Evolutionary conservation across 2,888 invertebrate species (phyloP), one percentile per base, ranked within the genome.

Genomic region (Malachius bipustulatus): DNA sequence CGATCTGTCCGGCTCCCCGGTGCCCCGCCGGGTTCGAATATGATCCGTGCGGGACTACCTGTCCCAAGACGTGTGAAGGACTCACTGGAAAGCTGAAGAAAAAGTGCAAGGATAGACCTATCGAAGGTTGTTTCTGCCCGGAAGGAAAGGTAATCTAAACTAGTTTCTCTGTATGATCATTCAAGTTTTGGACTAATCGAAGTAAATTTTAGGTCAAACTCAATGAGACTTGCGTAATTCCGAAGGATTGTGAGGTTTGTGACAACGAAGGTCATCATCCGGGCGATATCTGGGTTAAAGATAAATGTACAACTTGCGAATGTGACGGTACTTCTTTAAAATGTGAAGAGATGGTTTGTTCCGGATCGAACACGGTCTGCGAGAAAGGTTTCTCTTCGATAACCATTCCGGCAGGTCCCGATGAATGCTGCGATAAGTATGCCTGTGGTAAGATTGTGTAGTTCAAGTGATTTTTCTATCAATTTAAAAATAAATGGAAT

Each of bases 101-200:
- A 9, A 38, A 44, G 24, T 56, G 55, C 30, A 35, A 39, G 14
- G 42, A 46, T 16, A 41, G 49, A n/a, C 54, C 59, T 0, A 68
- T 70, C 0, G 89, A 88, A 52, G 89, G 88, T 2, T 91, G 91
- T 60, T 84, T 80, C 69, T 91, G 91, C 62, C 81, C 87, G 0
- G 62, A 71, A 32, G 81, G 79, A 39, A 71, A 76, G 60, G 78
- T 80, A 48, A 39, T 42, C 41, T 31, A 2, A 16, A 32, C 24
- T 15, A n/a, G n/a, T n/a, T n/a, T n/a, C n/a, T n/a, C n/a, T n/a
- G 27, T 9, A 26, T 4, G n/a, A 6, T 36, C 29, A 2, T 26
- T 26, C n/a, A 29, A 16, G 8, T 24, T 30, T 14, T 3, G 19
- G 19, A 31, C 8, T 31, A 31, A n/a, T n/a, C n/a, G n/a, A n/a